Conservation (phyloP, 64 coral and sea anemone genomes). For the Acropora yongei region DNA sequence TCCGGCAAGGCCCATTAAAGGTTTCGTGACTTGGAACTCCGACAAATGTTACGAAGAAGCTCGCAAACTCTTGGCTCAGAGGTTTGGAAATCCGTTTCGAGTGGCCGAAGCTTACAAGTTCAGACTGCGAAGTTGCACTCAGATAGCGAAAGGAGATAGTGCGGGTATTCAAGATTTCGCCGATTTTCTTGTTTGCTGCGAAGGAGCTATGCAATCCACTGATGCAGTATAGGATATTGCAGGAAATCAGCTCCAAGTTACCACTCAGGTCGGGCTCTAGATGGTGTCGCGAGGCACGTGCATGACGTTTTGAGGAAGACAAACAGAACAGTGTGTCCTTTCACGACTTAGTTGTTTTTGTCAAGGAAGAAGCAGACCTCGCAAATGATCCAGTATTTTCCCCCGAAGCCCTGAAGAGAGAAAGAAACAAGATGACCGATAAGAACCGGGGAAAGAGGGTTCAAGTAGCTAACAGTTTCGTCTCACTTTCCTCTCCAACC, state of each 20-base stretch:
- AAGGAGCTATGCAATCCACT: constrained; percentile 28
- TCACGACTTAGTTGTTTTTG: constrained; percentile 41
- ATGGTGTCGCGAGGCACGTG: constrained; percentile 39
- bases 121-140: constrained; percentile 1
- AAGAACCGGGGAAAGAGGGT: background rate
- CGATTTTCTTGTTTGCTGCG: constrained; percentile 47
- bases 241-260: constrained; percentile 12
- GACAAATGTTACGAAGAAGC: constrained; percentile 44
- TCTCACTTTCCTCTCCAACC: background rate
- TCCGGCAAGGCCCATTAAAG: background rate
- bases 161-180: constrained; percentile 21
- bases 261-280: constrained; percentile 6
- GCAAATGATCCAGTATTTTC: constrained; percentile 83
- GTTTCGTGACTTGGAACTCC: constrained; percentile 28
- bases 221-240: constrained; percentile 12
- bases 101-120: constrained; percentile 40
- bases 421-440: background rate
- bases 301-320: background rate
- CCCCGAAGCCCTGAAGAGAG: constrained; percentile 33
- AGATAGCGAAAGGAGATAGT: background rate
- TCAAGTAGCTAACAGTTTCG: constrained; percentile 2
- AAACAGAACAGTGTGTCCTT: constrained; percentile 15
- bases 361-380: constrained; percentile 65
- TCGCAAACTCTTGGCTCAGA: constrained; percentile 35
- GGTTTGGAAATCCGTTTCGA: constrained; percentile 50